Evolutionary conservation across 2,888 invertebrate species (phyloP).

Genomic region (Smittia sp.): DNA sequence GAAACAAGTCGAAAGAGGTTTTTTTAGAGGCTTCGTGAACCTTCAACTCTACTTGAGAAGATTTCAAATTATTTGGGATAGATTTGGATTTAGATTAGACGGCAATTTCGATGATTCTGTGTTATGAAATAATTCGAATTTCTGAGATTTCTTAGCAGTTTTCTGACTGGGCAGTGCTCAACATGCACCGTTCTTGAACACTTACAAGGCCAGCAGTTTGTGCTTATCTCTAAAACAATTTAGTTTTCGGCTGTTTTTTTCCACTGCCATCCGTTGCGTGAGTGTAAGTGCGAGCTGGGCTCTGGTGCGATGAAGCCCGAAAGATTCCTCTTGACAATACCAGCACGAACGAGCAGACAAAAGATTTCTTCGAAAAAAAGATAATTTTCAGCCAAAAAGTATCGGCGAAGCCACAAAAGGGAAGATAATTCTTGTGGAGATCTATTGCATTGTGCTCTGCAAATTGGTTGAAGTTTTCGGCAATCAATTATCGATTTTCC

Average conservation of each 20-base stretch:
- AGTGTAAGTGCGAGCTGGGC: conserved; percentile 17
- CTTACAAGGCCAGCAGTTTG: conserved; percentile 25
- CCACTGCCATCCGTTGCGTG: neutral
- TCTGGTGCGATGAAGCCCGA: conserved; percentile 1
- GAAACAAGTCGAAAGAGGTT: too few species aligned
- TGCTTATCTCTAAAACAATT: conserved; percentile 36
- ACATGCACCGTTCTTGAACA: neutral
- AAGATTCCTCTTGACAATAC: conserved; percentile 31
- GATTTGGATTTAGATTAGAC: too few species aligned
- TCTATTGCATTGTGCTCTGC: conserved; percentile 2
- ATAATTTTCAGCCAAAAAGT: conserved; percentile 11
- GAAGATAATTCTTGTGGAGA: neutral
- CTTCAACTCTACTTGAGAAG: too few species aligned
- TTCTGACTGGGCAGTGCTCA: neutral
- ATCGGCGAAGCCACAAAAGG: neutral
- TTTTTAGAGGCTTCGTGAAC: too few species aligned
- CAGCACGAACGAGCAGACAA: conserved; percentile 28
- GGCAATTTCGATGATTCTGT: too few species aligned
- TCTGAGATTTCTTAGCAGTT: neutral
- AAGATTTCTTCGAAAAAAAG: conserved; percentile 14
- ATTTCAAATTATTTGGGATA: too few species aligned
- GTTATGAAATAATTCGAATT: too few species aligned
- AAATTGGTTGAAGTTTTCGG: conserved; percentile 1
- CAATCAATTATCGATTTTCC: conserved; percentile 18
- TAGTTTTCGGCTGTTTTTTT: conserved; percentile 27